Evolutionary conservation across 2,797 vertebrate species (phyloP).

Genomic region (Mallotus villosus): DNA sequence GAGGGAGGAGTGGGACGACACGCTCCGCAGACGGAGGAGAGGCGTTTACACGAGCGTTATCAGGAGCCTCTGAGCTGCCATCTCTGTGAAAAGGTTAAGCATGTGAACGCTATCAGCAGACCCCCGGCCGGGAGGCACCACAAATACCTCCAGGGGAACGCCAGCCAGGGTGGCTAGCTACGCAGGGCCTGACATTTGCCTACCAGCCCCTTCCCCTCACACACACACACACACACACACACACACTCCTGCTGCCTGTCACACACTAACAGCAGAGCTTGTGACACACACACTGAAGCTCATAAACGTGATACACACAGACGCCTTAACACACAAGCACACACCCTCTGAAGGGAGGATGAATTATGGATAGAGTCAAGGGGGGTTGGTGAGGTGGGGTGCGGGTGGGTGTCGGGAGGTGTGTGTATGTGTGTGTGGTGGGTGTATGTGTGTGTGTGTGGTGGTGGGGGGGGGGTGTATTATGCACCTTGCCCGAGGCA

Average conservation of each 20-base stretch:
- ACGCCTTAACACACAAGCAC: conserved; percentile 2
- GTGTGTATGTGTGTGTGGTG: no score
- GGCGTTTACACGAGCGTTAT: not conserved
- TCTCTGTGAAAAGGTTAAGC: not conserved
- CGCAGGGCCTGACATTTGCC: conserved; percentile 16
- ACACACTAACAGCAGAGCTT: conserved; percentile 21
- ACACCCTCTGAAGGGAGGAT: conserved; percentile 30
- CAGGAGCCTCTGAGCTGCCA: not conserved
- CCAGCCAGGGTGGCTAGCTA: not conserved
- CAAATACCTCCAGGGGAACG: conserved; percentile 26
- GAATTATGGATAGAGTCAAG: conserved; percentile 64
- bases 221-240: not conserved
- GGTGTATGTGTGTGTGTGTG: no score
- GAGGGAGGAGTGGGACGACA: not conserved
- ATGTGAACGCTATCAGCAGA: not conserved
- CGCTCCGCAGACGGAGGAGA: no score
- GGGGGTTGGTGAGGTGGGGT: conserved; percentile 21
- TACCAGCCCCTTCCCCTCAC: not conserved
- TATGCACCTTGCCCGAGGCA: conserved; percentile 35
- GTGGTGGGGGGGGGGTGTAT: not conserved
- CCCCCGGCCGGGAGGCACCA: not conserved
- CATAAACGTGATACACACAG: not conserved
- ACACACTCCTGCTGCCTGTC: conserved; percentile 3
- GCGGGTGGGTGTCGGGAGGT: not conserved
- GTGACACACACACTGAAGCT: not conserved